These are phyloP conservation scores for Zosterops lateralis DNA, from an alignment of 2,113 vertebrate species.

Conservation along the genomic window DNA sequence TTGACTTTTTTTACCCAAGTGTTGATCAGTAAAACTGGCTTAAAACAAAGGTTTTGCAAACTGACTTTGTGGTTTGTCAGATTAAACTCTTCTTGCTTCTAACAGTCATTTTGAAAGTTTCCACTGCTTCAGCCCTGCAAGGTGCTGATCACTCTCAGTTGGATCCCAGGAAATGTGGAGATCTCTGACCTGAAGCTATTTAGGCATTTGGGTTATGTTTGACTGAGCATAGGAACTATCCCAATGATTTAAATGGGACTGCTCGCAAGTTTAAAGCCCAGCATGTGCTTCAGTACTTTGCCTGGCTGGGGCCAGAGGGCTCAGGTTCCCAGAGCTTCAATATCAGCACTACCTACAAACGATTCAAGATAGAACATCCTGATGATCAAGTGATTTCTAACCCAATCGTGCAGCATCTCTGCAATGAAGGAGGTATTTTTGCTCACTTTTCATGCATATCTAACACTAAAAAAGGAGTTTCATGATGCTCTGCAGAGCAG, in stretches of 20 bases:
- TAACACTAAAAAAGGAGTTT: neutral
- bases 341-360: neutral
- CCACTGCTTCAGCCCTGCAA: neutral
- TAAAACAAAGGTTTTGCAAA: neutral
- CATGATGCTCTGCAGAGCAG: neutral
- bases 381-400: neutral
- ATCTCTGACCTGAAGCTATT: constrained; percentile 10
- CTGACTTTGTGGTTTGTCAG: neutral
- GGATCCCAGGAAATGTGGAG: neutral
- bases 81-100: neutral
- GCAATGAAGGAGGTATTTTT: neutral
- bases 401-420: neutral
- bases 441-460: neutral
- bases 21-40: neutral
- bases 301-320: neutral
- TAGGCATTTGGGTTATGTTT: neutral
- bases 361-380: neutral
- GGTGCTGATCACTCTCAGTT: neutral
- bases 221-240: neutral
- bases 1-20: neutral
- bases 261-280: neutral
- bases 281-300: constrained; percentile 4
- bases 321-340: neutral
- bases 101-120: neutral
- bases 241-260: neutral